Conservation (phyloP, 2,113 vertebrate species). For the Oxyruncus cristatus region DNA sequence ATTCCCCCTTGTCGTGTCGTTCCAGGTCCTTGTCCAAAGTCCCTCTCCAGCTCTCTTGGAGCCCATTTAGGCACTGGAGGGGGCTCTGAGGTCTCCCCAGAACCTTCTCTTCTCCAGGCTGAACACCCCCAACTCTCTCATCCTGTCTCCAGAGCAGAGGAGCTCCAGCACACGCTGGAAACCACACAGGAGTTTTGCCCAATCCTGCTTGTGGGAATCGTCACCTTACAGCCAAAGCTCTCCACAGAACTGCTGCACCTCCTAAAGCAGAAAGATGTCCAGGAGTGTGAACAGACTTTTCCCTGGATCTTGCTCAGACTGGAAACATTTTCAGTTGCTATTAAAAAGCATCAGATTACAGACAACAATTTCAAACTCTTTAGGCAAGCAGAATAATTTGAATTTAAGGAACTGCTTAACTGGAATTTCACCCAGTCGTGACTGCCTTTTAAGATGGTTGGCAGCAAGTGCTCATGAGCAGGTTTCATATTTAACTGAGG, state of each 20-base stretch:
- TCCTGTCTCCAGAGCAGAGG: neutral
- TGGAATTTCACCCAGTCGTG: constrained; percentile 53
- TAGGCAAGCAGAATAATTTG: constrained; percentile 30
- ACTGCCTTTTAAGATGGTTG: constrained; percentile 36
- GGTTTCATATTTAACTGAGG: constrained; percentile 42
- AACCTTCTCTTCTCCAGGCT: neutral
- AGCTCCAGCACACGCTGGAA: neutral
- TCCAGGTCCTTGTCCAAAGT: neutral
- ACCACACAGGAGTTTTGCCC: neutral
- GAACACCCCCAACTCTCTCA: neutral
- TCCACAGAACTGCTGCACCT: neutral
- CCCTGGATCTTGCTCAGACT: constrained; percentile 3
- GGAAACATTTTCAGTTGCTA: constrained; percentile 52
- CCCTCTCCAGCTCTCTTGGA: neutral
- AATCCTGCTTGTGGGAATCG: neutral
- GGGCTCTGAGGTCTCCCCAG: neutral
- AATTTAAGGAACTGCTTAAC: constrained; percentile 56
- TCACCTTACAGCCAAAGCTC: accelerated
- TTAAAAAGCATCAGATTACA: constrained; percentile 25
- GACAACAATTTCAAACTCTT: constrained; percentile 49
- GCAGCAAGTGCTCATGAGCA: neutral
- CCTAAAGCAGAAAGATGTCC: neutral
- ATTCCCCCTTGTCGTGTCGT: neutral
- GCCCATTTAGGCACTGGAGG: neutral
- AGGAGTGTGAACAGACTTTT: neutral